Base-by-base conservation (phyloP, 2,888 invertebrate genomes). In the Ceramica pisi region DNA sequence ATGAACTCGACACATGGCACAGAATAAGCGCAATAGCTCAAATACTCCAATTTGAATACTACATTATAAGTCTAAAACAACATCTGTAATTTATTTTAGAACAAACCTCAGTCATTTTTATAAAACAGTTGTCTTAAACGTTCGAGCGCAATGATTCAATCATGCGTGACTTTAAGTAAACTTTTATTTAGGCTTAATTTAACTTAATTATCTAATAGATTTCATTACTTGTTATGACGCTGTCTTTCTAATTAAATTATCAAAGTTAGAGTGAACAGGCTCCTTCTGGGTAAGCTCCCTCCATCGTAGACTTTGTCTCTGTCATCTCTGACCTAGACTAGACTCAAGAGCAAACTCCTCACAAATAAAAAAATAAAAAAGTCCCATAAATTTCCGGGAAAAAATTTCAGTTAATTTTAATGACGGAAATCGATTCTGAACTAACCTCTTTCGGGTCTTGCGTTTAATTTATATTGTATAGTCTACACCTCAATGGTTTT, bases 1-100 rank as follows among this genome's bases (percentile, higher is more conserved):
- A 78, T 69, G 71, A 82, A 74, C 71, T 66, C 72, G 44, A 65
- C 56, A 71, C 71, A 56, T 5, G 21, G 14, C 21, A 38, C 35
- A 57, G 38, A 35, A 57, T 57, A 57, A 57, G 14, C 21, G 8
- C 38, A 38, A 35, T 35, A 35, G 35, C 35, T 21, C 14, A 38
- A 14, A 21, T 19, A 31, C 31, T 31, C 31, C 6, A 31, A 31
- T 55, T 38, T 5, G 19, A 56, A 14, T 38, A 56, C 12, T 19
- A 19, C 4, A n/a, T 10, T 19, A 26, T 2, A 53, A 53, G 53
- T 16, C 26, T 55, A 19, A 55, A 31, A 55, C 8, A 31, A 19
- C 9, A 10, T 55, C 10, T n/a, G 31, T n/a, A 35, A 55, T n/a
- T 31, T 55, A 55, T 55, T 55, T 31, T n/a, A 35, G 9, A 19